Evolutionary conservation across 2,113 vertebrate genomes (phyloP).

Genomic region (Herpetotheres cachinnans): DNA sequence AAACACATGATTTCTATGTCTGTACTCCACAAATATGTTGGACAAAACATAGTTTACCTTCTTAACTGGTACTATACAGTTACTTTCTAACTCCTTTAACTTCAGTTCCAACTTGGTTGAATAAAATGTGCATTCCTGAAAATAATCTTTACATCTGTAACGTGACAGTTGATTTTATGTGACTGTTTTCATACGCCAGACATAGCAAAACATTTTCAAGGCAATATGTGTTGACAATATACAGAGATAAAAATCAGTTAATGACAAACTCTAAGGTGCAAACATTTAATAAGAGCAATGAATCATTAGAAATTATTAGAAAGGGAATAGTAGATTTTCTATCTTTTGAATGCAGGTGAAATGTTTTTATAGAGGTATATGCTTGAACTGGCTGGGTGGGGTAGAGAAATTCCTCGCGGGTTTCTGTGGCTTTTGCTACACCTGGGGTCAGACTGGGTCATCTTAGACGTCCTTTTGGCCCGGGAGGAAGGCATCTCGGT

Average conservation of each 20-base stretch:
- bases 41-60: constrained; percentile 28
- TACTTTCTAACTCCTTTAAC: neutral
- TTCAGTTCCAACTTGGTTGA: constrained; percentile 8
- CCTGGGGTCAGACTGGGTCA: neutral
- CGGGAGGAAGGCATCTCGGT: neutral
- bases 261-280: neutral
- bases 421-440: neutral
- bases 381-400: neutral
- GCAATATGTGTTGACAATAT: neutral
- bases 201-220: neutral
- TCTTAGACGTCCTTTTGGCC: neutral
- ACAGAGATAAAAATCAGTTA: constrained; percentile 6
- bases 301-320: neutral
- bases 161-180: neutral
- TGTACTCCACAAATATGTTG: constrained; percentile 28
- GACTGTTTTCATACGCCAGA: neutral
- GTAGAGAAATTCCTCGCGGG: neutral
- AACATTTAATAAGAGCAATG: neutral
- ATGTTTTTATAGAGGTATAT: neutral
- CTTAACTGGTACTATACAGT: neutral
- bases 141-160: neutral
- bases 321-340: neutral
- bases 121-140: neutral
- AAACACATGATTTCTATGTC: neutral
- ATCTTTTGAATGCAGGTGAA: neutral